These are phyloP conservation scores for Chironex yamaguchii DNA, from an alignment of 30 jellyfish, hydroid and myxozoan genomes.

Conservation along the genomic window DNA sequence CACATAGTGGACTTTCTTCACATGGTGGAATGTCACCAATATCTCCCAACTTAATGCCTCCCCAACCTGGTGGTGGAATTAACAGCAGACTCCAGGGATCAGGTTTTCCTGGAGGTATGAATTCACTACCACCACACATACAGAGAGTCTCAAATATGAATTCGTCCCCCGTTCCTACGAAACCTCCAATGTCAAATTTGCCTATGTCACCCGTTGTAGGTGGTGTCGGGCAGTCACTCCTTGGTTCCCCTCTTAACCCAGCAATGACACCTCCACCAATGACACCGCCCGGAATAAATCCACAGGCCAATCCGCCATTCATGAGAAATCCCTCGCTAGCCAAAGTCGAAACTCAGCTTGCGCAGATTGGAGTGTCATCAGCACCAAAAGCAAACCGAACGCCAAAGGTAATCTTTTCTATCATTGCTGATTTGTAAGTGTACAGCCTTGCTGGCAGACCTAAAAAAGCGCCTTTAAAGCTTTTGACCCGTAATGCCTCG, in stretches of 20 bases:
- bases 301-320: neutral
- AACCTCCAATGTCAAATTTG: neutral
- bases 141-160: neutral
- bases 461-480: too few species aligned
- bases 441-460: too few species aligned
- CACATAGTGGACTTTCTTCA: neutral
- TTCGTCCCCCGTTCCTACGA: neutral
- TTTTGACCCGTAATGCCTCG: too few species aligned
- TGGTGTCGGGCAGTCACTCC: neutral
- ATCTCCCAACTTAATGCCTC: neutral
- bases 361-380: neutral
- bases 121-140: neutral
- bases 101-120: neutral
- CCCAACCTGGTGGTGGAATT: neutral
- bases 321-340: neutral
- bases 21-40: neutral
- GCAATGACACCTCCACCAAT: neutral
- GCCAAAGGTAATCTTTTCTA: constrained; percentile 2
- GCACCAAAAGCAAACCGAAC: neutral
- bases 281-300: neutral
- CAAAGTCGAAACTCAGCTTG: neutral
- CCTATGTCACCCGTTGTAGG: neutral
- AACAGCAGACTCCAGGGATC: neutral
- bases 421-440: too few species aligned
- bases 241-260: neutral